Percentiles rank a stretch among this genome's conserved stretches.
These are phyloP conservation scores for Fopius arisanus DNA, from an alignment of 1,140 invertebrate genomes.

Conservation along the genomic window DNA sequence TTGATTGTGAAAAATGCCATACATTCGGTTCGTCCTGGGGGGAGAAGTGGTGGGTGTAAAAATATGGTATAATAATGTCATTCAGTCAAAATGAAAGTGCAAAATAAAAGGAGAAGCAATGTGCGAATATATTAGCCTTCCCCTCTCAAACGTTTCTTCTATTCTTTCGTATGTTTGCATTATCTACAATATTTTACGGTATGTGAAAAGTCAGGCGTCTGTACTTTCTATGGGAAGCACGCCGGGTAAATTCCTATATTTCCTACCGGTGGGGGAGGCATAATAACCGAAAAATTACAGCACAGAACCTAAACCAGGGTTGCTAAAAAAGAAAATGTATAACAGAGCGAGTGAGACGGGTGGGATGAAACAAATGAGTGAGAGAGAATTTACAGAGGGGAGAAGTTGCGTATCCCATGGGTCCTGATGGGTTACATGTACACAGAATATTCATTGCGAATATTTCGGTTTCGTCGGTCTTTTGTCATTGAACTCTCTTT, in stretches of 20 bases:
- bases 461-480: constrained; percentile 10
- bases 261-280: constrained; percentile 6
- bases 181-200: neutral
- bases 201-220: neutral
- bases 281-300: constrained; percentile 23
- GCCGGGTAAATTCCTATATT: constrained; percentile 5
- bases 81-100: neutral
- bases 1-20: neutral
- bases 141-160: neutral
- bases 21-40: neutral
- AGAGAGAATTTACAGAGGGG: neutral
- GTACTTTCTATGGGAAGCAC: constrained; percentile 5
- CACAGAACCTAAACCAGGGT: neutral
- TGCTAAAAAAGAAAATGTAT: neutral
- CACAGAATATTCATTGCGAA: constrained; percentile 16
- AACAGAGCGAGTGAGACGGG: neutral
- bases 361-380: neutral
- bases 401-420: neutral
- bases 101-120: neutral
- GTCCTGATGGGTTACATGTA: neutral
- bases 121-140: neutral
- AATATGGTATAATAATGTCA: neutral
- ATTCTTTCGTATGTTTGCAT: neutral
- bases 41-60: neutral
- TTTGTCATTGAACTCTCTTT: neutral